Base-by-base conservation (phyloP, 2,113 vertebrate genomes). In the Mormyrus iriodes region DNA sequence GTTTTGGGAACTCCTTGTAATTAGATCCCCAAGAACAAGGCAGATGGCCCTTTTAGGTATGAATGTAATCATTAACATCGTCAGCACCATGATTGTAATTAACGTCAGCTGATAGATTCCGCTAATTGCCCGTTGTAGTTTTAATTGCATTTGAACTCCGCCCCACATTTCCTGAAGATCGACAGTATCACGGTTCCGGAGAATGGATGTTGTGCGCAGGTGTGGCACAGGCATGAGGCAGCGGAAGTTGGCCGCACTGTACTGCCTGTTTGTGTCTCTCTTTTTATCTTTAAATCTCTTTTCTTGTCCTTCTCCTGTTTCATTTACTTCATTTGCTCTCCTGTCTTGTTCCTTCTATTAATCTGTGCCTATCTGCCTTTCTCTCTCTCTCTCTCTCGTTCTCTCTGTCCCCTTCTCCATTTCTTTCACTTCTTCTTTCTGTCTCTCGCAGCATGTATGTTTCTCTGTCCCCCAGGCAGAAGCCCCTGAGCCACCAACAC, bases 51-150 rank as follows among this genome's bases (percentile, higher is more conserved):
- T 79, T 76, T 79, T 88, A 21, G 46, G 46, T 79, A 27, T 51
- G 88, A 88, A 69, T 73, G 44, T 73, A 76, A 88, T 88, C 65
- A 79, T 79, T 79, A 69, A 88, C 48, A 27, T 88, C 17, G 19
- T 48, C 19, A 7, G 46, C 24, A 21, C 48, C 44, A 48, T 88
- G 69, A 88, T 84, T 89, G 84, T 89, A 83, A 89, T 84, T 83
- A 84, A 84, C 35, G 39, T 39, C 19, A 55, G 35, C 76, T 51
- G 10, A 55, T 52, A 46, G 27, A 82, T 89, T 83, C 39, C 13
- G 35, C 76, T 89, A 84, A 84, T 84, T 83, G 88, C 88, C 84
- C 3, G 76, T 84, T 84, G 88, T 84, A 84, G 52, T 39, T 42
- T 84, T 89, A 84, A 89, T 58, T 84, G 49, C 79, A 58, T 89